Base-by-base conservation (phyloP, 2,797 vertebrate species). In the Bradypodion pumilum region DNA sequence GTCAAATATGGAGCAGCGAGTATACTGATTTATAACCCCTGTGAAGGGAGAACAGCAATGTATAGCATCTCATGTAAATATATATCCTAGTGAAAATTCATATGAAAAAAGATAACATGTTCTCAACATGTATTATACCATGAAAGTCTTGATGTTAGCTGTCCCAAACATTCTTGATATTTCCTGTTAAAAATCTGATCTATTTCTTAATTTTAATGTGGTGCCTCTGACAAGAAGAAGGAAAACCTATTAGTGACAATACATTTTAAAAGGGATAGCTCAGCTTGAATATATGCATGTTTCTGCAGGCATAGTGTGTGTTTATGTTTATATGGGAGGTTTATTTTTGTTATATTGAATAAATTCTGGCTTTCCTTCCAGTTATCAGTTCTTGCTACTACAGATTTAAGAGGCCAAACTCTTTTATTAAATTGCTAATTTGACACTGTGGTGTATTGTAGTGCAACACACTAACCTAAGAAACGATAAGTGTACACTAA, bases 381-480 rank as follows among this genome's bases (percentile, higher is more conserved):
- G 74, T n/a, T 56, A 84, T 44, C 8, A 78, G 13, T 83, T 84
- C 86, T 44, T 7, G 86, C 76, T 27, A 3, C 8, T 82, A 1
- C 75, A 56, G 70, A 75, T 85, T 85, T 89, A 87, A 86, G 46
- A 8, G 70, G 10, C 4, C 3, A 46, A 35, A 0, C 0, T 1
- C 3, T 82, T 87, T n/a, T 81, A 66, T 84, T 86, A 85, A 88
- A 86, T 23, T 77, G 23, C 76, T 73, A 63, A 66, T 4, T 37
- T 86, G 72, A 59, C 62, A 82, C 12, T 81, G 46, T 19, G 72
- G 7, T 73, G 32, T 74, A 42, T 49, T 65, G 77, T 44, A 82
- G 63, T 81, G 1, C 5, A 90, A 72, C 79, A 63, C 5, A 82
- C 82, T 42, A 89, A 29, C 35, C 49, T 79, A 40, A 80, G 77